Conservation (phyloP, 1,140 invertebrate species). For the Grapholita molesta region DNA sequence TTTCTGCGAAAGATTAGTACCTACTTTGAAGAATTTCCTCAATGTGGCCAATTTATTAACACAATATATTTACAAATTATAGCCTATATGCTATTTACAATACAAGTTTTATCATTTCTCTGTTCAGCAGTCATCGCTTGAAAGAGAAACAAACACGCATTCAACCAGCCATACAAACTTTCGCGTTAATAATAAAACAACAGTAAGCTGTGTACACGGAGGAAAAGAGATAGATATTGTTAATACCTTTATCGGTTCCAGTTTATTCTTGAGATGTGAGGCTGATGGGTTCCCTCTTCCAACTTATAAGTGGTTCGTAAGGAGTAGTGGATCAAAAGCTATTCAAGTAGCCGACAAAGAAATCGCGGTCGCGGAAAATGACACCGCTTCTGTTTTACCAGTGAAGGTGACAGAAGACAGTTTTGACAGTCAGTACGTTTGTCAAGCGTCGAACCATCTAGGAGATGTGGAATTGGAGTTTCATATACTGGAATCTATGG, state of each 20-base stretch:
- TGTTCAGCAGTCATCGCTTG: no score
- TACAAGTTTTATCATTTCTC: no score
- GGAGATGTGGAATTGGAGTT: conserved; percentile 41
- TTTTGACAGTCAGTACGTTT: conserved; percentile 41
- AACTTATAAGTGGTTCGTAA: conserved; percentile 53
- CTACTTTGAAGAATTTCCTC: no score
- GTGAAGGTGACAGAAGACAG: conserved; percentile 33
- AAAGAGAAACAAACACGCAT: no score
- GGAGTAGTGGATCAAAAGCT: conserved; percentile 31
- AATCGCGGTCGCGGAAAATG: conserved; percentile 37
- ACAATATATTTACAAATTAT: no score
- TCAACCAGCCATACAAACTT: no score
- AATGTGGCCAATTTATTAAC: no score
- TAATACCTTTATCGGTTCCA: conserved; percentile 32
- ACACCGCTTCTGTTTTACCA: conserved; percentile 31
- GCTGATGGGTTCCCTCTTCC: conserved; percentile 46
- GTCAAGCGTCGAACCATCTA: conserved; percentile 43
- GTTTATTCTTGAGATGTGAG: conserved; percentile 47
- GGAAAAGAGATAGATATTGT: no score
- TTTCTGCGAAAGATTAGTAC: no score
- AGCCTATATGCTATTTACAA: no score
- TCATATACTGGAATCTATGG: conserved; percentile 38
- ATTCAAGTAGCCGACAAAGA: conserved; percentile 41
- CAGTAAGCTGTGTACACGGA: no score
- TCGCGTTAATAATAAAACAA: background rate